These are phyloP conservation scores for Deilephila elpenor DNA, from an alignment of 2,888 invertebrate species.

Conservation along the genomic window DNA sequence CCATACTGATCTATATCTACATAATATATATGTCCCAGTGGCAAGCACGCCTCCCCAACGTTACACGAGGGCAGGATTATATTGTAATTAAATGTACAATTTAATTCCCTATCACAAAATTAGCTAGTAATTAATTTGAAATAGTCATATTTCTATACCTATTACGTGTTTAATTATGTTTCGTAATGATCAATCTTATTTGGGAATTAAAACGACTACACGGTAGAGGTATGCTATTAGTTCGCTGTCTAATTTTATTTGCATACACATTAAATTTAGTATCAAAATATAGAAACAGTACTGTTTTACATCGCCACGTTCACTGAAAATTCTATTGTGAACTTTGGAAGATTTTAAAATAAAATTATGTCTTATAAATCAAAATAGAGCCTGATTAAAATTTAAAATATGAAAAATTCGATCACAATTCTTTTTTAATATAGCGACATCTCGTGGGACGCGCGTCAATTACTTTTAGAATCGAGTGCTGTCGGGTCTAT, in stretches of 20 bases:
- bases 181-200: slow-evolving; percentile 14
- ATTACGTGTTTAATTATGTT: slow-evolving; percentile 10
- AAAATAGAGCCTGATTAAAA: background rate
- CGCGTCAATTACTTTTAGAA: slow-evolving; percentile 3
- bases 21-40: too few species aligned
- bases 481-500: background rate
- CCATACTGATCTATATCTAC: too few species aligned
- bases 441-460: slow-evolving; percentile 1
- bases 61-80: background rate
- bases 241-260: slow-evolving; percentile 4
- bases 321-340: too few species aligned
- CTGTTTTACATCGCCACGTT: too few species aligned
- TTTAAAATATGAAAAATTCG: background rate
- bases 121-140: slow-evolving; percentile 6
- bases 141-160: slow-evolving; percentile 26
- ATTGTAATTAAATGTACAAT: background rate
- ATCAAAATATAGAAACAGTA: too few species aligned
- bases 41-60: background rate
- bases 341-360: too few species aligned
- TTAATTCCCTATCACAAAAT: background rate
- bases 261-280: background rate
- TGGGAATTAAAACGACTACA: slow-evolving; percentile 7
- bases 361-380: background rate
- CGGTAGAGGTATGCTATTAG: slow-evolving; percentile 11
- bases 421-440: background rate